These are phyloP conservation scores for Ibidorhyncha struthersii DNA, from an alignment of 2,113 vertebrate species.

Conservation along the genomic window DNA sequence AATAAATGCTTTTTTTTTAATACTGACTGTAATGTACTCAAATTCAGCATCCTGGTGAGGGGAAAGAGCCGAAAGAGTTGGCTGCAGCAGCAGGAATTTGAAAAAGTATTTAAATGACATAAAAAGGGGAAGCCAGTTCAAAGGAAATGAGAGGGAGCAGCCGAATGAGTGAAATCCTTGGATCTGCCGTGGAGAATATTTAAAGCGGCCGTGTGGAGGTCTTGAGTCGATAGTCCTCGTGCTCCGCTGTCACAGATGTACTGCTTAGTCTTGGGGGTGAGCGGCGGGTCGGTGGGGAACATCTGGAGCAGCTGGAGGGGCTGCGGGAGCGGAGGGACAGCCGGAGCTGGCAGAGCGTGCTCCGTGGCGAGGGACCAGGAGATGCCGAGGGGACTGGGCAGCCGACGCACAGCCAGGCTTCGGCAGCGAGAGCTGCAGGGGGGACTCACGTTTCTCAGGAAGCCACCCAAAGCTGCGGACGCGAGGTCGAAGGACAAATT, in stretches of 20 bases:
- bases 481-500: neutral
- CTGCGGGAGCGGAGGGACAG: rapidly evolving
- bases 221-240: neutral
- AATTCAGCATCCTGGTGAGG: neutral
- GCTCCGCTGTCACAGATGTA: neutral
- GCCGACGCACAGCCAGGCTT: rapidly evolving
- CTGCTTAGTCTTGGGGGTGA: rapidly evolving
- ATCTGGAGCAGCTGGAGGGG: neutral
- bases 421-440: neutral
- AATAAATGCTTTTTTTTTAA: neutral
- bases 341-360: neutral
- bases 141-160: neutral
- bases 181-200: neutral
- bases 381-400: rapidly evolving
- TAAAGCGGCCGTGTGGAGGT: neutral
- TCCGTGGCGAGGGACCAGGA: neutral
- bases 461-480: neutral
- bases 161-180: neutral
- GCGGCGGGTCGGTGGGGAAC: rapidly evolving
- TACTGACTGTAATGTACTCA: neutral
- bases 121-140: neutral
- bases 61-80: neutral
- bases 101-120: neutral
- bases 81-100: neutral
- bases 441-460: neutral